Base-by-base conservation (phyloP, 2,888 invertebrate species). In the Nezara viridula region DNA sequence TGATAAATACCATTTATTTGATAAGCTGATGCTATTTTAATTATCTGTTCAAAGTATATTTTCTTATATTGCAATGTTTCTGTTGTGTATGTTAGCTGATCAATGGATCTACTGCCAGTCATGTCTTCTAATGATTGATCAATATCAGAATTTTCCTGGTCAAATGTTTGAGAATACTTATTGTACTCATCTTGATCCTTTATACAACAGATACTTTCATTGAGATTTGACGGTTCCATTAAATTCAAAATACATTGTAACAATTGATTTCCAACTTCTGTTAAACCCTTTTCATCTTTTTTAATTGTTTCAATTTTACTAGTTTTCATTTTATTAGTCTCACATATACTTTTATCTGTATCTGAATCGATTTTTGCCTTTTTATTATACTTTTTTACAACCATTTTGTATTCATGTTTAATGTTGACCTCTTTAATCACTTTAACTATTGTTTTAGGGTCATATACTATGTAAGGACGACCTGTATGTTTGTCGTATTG, bases 391-490 rank as follows among this genome's bases (percentile, higher is more conserved):
- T 40, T 40, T n/a, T 44, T 81, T 44, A 47, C 81, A 24, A n/a
- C 44, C 81, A 44, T 81, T 44, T 81, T 81, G 9, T n/a, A 81
- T 81, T 81, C 81, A 81, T 44, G 44, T 81, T 81, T 44, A n/a
- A n/a, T 14, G 14, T 81, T 81, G 21, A 81, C 81, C 44, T 81
- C 44, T n/a, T 81, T 81, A 44, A 81, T 81, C n/a, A 44, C 40
- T 44, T 81, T 81, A n/a, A 44, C 44, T 44, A 81, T 81, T 44
- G 81, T 24, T 81, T 81, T 81, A 44, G 81, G 81, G n/a, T 81
- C 81, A 81, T 44, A 81, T 6, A 47, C 81, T 44, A 81, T 81
- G 14, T 81, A 81, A 2, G 81, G 81, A 0, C n/a, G 81, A 14
- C 81, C 81, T 44, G 81, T 81, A 81, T 81, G 44, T 44, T 81